These are phyloP conservation scores for Argentina silus DNA, from an alignment of 2,797 vertebrate species.

Conservation along the genomic window DNA sequence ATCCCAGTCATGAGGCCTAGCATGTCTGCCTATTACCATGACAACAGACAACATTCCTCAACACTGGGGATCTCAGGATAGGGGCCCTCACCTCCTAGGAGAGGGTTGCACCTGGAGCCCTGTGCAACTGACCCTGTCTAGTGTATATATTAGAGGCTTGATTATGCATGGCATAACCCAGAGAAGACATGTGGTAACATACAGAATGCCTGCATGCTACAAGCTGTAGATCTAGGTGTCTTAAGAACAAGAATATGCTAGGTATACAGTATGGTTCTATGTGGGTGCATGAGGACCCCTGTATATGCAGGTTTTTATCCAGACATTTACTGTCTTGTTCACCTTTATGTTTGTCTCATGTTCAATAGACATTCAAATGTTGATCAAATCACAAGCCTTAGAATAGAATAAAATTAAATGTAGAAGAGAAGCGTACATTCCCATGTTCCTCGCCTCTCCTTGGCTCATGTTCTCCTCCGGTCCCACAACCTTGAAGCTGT, in stretches of 20 bases:
- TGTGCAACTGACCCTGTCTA: conserved; percentile 5
- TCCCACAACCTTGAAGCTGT: conserved; percentile 91
- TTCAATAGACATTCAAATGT: not conserved
- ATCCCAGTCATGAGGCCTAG: conserved; percentile 22
- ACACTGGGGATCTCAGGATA: conserved; percentile 30
- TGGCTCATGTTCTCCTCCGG: conserved; percentile 95
- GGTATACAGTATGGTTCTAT: too few relatives aligned
- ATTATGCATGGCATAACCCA: not conserved
- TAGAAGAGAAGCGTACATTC: conserved; percentile 82
- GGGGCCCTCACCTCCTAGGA: not conserved
- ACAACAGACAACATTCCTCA: conserved; percentile 6
- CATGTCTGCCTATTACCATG: conserved; percentile 34
- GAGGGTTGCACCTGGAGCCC: conserved; percentile 26
- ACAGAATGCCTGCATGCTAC: not conserved
- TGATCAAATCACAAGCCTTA: not conserved
- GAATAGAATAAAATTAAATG: not conserved
- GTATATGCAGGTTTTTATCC: not conserved
- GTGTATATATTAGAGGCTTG: not conserved
- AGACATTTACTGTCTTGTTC: not conserved
- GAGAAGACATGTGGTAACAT: not conserved
- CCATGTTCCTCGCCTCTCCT: conserved; percentile 97
- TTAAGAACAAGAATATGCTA: not conserved
- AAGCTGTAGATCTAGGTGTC: not conserved
- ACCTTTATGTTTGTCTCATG: too few relatives aligned
- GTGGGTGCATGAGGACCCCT: too few relatives aligned